Evolutionary conservation across 2,113 vertebrate species (phyloP).

Genomic region (Sander lucioperca): DNA sequence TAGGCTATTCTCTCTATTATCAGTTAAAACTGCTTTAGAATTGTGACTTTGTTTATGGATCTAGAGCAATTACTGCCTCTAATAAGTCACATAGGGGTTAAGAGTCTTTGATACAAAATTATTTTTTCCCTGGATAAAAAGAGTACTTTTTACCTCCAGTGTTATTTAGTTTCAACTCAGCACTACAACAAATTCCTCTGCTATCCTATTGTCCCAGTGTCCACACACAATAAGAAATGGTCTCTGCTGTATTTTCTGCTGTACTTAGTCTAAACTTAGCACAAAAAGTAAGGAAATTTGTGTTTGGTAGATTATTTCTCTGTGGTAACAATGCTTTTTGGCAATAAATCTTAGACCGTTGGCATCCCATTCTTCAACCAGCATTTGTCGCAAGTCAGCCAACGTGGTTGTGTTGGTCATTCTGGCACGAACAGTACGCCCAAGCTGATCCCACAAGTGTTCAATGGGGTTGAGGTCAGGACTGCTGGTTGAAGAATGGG

Average conservation of each 20-base stretch:
- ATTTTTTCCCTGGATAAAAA: not conserved
- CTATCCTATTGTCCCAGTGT: not conserved
- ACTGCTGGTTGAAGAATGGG: no score
- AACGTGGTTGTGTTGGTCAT: no score
- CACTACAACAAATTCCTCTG: not conserved
- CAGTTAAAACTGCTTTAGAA: not conserved
- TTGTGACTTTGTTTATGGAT: not conserved
- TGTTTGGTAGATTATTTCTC: no score
- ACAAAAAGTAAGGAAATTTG: no score
- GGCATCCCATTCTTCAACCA: no score
- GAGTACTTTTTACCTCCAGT: not conserved
- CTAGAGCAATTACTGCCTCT: not conserved
- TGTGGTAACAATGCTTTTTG: no score
- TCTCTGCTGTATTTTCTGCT: not conserved
- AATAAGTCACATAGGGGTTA: not conserved
- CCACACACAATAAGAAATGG: not conserved
- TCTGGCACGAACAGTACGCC: no score
- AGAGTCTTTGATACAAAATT: not conserved
- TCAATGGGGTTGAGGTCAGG: no score
- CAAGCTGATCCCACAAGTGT: no score
- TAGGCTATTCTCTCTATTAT: no score
- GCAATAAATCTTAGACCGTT: no score
- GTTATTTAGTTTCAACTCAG: not conserved
- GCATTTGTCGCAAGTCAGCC: no score
- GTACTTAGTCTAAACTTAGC: not conserved